These are phyloP conservation scores for Timema podura DNA, from an alignment of 2,888 invertebrate species.

Conservation along the genomic window DNA sequence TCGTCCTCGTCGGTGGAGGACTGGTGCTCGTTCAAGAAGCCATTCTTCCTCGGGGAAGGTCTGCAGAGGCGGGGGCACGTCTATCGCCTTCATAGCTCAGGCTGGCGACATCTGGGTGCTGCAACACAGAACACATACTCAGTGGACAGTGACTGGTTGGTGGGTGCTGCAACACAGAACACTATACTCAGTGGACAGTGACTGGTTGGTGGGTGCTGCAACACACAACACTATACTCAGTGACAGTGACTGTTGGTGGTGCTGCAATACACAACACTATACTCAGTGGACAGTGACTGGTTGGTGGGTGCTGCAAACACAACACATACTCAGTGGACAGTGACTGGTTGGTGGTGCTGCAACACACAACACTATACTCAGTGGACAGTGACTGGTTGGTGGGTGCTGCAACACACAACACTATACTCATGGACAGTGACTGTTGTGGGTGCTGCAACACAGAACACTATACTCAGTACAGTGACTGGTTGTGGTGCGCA, in stretches of 20 bases:
- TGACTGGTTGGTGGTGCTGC: too few species aligned
- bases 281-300: too few species aligned
- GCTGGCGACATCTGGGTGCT: neutral
- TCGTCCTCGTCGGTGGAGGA: constrained; percentile 12
- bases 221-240: too few species aligned
- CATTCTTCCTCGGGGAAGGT: neutral
- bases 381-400: too few species aligned
- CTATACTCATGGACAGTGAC: too few species aligned
- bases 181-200: too few species aligned
- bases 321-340: too few species aligned
- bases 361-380: too few species aligned
- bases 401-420: too few species aligned
- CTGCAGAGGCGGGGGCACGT: neutral
- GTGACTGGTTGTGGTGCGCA: neutral
- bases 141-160: neutral
- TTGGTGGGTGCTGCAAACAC: too few species aligned
- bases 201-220: neutral
- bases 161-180: neutral
- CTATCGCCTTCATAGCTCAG: constrained; percentile 4
- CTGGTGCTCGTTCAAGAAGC: constrained; percentile 15
- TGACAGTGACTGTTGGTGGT: neutral
- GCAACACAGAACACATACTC: neutral
- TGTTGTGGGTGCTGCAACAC: constrained; percentile 1
- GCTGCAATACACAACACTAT: neutral
- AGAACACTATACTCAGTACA: too few species aligned